Evolutionary conservation across 1,140 invertebrate genomes (phyloP), one percentile per base, ranked within the genome.

Genomic region (Drosophila setifemur): DNA sequence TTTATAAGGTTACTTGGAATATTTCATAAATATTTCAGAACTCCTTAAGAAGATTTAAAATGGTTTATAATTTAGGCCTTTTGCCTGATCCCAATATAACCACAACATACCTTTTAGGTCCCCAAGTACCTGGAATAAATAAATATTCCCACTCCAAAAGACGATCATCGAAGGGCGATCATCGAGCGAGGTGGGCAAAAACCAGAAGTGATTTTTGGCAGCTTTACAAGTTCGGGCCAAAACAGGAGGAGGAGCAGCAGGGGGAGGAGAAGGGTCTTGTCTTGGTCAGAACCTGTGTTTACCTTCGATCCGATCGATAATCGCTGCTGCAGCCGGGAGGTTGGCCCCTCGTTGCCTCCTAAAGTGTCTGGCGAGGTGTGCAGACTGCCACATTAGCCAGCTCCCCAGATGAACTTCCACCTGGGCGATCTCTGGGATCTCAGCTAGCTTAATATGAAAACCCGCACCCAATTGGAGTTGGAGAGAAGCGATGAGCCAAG

Each of bases 191-290:
- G 45, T 16, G 43, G 19, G 63, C 63, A 77, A 83, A 83, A 83
- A 83, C 19, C 73, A 83, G 78, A 85, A 82, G 78, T 83, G 78
- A 82, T 82, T 82, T 82, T 73, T 26, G 40, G 69, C 29, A 39
- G 44, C 53, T 69, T 54, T 69, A 53, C 49, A 70, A 60, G 55
- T 82, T 54, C 37, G 49, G 16, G 40, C 26, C 18, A 11, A 8
- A 16, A 12, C 18, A 19, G 16, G 21, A 18, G 48, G 28, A 12
- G 54, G 7, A 11, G 2, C 14, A 12, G 4, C n/a, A n/a, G n/a
- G n/a, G n/a, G n/a, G n/a, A n/a, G 2, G 7, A 7, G 11, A 4
- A 7, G 52, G 12, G 14, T 25, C 29, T 53, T 53, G n/a, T n/a
- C n/a, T n/a, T n/a, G 9, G 11, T 26, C 57, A 45, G 31, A 83